Conservation (phyloP, 1,140 invertebrate genomes). For the Ylistrum balloti region DNA sequence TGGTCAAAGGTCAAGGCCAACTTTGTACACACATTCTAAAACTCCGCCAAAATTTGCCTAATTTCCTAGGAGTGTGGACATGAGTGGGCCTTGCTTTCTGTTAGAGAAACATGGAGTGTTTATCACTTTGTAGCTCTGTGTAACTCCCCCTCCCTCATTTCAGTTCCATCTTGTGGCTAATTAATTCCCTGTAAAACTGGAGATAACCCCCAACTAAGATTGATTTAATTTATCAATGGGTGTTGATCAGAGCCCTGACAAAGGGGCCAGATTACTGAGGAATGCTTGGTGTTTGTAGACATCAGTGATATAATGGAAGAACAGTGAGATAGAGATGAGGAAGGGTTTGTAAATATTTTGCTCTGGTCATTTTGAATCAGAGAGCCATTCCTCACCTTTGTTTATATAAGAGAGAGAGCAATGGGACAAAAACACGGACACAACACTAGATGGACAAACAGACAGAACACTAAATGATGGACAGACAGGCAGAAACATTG, state of each 20-base stretch:
- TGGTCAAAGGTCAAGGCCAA: neutral
- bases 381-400: too few species aligned
- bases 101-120: neutral
- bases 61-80: slow-evolving; percentile 11
- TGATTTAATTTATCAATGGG: slow-evolving; percentile 40
- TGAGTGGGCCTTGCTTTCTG: neutral
- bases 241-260: neutral
- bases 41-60: neutral
- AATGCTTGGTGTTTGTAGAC: neutral
- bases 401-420: too few species aligned
- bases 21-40: neutral
- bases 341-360: neutral
- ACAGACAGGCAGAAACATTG: too few species aligned
- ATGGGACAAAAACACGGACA: too few species aligned
- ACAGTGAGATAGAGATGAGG: neutral
- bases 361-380: too few species aligned
- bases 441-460: too few species aligned
- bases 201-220: slow-evolving; percentile 20
- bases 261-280: neutral
- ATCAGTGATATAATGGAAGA: neutral
- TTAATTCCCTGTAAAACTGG: slow-evolving; percentile 38
- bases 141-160: neutral
- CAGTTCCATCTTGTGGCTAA: slow-evolving; percentile 31
- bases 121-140: neutral
- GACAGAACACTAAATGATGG: too few species aligned